phyloP scores from a whole-genome alignment of 2,888 invertebrate genomes.

The Papilio elwesi region DNA sequence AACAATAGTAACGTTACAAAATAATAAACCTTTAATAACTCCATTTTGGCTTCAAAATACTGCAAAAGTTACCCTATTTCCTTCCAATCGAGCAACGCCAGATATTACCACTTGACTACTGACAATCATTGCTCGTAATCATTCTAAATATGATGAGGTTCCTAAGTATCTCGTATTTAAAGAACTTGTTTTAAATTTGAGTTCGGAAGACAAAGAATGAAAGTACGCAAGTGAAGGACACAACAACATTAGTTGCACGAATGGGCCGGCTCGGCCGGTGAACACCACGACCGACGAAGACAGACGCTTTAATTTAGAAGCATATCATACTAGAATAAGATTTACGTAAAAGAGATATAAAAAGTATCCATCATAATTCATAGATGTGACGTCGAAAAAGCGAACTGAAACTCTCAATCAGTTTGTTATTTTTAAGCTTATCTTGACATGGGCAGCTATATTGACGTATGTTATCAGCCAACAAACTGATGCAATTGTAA shows the following conservation, averaged over 20 bases:
- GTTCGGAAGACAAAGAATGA: too few relatives aligned
- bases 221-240: too few relatives aligned
- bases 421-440: slow-evolving; percentile 12
- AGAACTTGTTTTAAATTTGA: too few relatives aligned
- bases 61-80: slow-evolving; percentile 2
- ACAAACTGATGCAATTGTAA: slow-evolving; percentile 11
- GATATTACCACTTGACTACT: neutral
- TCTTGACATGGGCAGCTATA: slow-evolving; percentile 24
- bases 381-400: slow-evolving; percentile 1
- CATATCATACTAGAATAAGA: neutral
- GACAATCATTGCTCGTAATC: neutral
- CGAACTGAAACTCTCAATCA: slow-evolving; percentile 14
- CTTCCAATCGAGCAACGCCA: neutral
- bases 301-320: too few relatives aligned
- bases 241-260: too few relatives aligned
- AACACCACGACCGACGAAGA: too few relatives aligned
- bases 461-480: slow-evolving; percentile 14
- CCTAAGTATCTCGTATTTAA: too few relatives aligned
- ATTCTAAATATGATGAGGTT: too few relatives aligned
- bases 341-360: slow-evolving; percentile 9
- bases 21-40: neutral
- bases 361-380: neutral
- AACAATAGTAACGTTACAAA: neutral
- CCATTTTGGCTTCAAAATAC: neutral
- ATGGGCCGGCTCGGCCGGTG: too few relatives aligned